Evolutionary conservation across 2,888 invertebrate species (phyloP).

Genomic region (Drosophila putrida): DNA sequence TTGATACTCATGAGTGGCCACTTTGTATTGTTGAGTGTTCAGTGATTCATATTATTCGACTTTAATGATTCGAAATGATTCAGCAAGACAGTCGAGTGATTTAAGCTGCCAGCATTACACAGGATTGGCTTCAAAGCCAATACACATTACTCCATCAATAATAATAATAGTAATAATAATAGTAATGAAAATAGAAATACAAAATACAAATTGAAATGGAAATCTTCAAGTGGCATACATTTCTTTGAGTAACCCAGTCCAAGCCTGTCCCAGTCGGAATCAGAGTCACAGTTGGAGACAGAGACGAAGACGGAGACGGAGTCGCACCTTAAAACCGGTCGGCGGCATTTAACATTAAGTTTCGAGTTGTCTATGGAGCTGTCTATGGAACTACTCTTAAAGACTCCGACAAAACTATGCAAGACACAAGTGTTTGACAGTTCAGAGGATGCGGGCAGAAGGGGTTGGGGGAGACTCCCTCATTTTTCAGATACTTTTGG

Average conservation of each 20-base stretch:
- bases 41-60: slow-evolving; percentile 39
- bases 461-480: slow-evolving; percentile 21
- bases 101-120: slow-evolving; percentile 48
- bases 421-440: slow-evolving; percentile 56
- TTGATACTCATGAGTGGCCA: slow-evolving; percentile 12
- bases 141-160: slow-evolving; percentile 46
- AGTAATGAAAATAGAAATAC: slow-evolving; percentile 12
- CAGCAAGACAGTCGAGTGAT: slow-evolving; percentile 38
- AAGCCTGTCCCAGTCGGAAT: slow-evolving; percentile 33
- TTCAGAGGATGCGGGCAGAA: slow-evolving; percentile 18
- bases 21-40: slow-evolving; percentile 16
- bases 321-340: slow-evolving; percentile 77
- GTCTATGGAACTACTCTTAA: slow-evolving; percentile 38
- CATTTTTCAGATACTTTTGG: slow-evolving; percentile 6
- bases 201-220: slow-evolving; percentile 10
- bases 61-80: slow-evolving; percentile 48
- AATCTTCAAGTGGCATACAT: slow-evolving; percentile 58
- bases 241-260: slow-evolving; percentile 55
- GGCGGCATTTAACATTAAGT: slow-evolving; percentile 61
- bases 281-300: slow-evolving; percentile 37
- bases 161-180: slow-evolving; percentile 21
- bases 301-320: background rate
- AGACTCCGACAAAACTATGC: slow-evolving; percentile 32
- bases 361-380: slow-evolving; percentile 35
- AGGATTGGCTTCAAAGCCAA: slow-evolving; percentile 55